A percentile compares a stretch with the other conserved stretches of the same genome.
phyloP scores from a whole-genome alignment of 2,797 vertebrate species.

The Myoxocephalus aenaeus region DNA sequence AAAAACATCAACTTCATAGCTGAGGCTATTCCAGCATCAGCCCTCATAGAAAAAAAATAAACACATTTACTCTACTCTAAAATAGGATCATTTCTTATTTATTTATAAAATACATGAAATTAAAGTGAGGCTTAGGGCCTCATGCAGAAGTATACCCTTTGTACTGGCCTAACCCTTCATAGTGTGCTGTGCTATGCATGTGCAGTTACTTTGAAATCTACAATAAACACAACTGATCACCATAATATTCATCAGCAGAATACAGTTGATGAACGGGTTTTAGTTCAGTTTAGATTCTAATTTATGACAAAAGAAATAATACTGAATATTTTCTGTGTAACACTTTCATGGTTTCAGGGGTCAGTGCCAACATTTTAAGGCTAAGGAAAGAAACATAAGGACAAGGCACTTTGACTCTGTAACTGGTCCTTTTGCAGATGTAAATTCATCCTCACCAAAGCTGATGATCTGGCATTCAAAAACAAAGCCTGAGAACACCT shows the following conservation, averaged over 20 bases:
- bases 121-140: constrained; percentile 64
- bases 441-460: constrained; percentile 38
- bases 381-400: constrained; percentile 36
- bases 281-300: constrained; percentile 63
- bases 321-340: constrained; percentile 60
- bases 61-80: constrained; percentile 68
- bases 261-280: constrained; percentile 54
- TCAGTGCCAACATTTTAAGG: constrained; percentile 43
- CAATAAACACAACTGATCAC: constrained; percentile 57
- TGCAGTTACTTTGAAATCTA: constrained; percentile 67
- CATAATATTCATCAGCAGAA: constrained; percentile 58
- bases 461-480: constrained; percentile 34
- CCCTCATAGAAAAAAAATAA: constrained; percentile 67
- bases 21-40: constrained; percentile 74
- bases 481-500: constrained; percentile 55
- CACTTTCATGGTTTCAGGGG: constrained; percentile 46
- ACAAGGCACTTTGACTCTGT: constrained; percentile 39
- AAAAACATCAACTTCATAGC: constrained; percentile 66
- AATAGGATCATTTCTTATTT: constrained; percentile 54
- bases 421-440: constrained; percentile 36
- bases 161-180: constrained; percentile 72
- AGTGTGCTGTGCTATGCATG: constrained; percentile 53
- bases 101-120: constrained; percentile 70
- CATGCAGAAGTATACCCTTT: constrained; percentile 62
- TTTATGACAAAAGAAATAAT: constrained; percentile 53